Evolutionary conservation across 2,797 vertebrate genomes (phyloP), one percentile per base, ranked within the genome.

Genomic region (Acanthornis magna): DNA sequence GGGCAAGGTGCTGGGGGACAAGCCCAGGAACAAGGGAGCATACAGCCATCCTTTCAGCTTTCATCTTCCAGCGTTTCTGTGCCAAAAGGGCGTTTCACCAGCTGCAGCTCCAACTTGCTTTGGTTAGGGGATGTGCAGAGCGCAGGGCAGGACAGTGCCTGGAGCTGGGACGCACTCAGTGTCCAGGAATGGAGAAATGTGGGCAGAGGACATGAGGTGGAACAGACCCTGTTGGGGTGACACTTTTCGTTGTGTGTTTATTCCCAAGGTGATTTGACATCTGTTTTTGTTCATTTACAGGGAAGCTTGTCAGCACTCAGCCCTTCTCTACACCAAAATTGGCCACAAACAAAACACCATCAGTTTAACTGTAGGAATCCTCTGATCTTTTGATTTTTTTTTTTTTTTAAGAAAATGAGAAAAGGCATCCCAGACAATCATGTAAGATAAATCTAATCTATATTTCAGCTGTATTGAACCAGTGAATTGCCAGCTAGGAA

Each of bases 271-370:
- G 25, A 17, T 58, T 38, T 43, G 38, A n/a, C 36, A 29, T 43
- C n/a, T 62, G n/a, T 2, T 67, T 88, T 58, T 16, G 29, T 34
- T 68, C 0, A 1, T 54, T 80, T 36, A 30, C 25, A 43, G 53
- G 58, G 22, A 60, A 71, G 29, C 40, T 57, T 67, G 29, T 43
- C 50, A 57, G 63, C 16, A 18, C 5, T 43, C 26, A 3, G 45
- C 27, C 3, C 19, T 83, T 53, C 19, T 36, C 19, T 57, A 0
- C 29, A 34, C 9, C 1, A 1, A 60, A 79, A 70, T 12, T 38
- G 66, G 40, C 48, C 25, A 4, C 42, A 61, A 61, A 7, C 8
- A 57, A 81, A 86, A 34, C 20, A 16, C 0, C 0, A 4, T 34
- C 61, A 21, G 16, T 55, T 84, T 67, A 43, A 40, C 7, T 50